A percentile compares a stretch with the other conserved stretches of the same genome.
Evolutionary conservation across 2,113 vertebrate genomes (phyloP).

Genomic region (Arvicanthis niloticus): DNA sequence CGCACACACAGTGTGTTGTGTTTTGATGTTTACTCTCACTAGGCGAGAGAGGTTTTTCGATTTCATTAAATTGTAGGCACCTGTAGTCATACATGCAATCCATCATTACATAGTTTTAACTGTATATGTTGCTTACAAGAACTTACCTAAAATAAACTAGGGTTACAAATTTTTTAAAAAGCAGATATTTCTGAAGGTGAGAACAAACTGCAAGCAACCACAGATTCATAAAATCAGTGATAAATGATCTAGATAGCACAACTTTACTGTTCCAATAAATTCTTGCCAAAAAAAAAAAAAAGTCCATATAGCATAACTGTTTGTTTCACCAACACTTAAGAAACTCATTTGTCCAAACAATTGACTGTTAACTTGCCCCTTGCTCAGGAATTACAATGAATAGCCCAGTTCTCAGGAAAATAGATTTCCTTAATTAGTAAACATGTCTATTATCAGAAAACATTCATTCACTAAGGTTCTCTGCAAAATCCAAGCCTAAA

Average conservation of each 20-base stretch:
- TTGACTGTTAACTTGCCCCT: background rate
- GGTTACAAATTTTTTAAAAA: background rate
- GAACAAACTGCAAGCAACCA: background rate
- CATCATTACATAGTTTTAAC: background rate
- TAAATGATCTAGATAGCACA: background rate
- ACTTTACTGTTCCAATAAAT: constrained; percentile 51
- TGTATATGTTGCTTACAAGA: background rate
- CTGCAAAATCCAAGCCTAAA: background rate
- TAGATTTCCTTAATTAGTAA: background rate
- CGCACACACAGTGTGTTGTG: too few species aligned
- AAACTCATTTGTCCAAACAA: constrained; percentile 23
- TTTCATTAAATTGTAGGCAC: too few species aligned
- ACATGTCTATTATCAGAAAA: background rate
- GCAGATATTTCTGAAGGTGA: constrained; percentile 54
- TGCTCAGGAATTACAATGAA: background rate
- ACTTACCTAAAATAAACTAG: constrained; percentile 35
- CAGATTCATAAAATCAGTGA: constrained; percentile 16
- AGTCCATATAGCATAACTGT: constrained; percentile 21
- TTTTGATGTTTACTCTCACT: background rate
- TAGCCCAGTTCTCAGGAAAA: background rate
- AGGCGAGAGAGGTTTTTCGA: background rate
- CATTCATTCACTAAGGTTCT: background rate
- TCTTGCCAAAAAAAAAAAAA: constrained; percentile 53
- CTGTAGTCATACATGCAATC: too few species aligned
- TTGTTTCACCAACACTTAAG: constrained; percentile 27